A percentile compares a stretch with the other conserved stretches of the same genome.
Conservation (phyloP, 2,888 invertebrate genomes). For the Thymelicus lineola region DNA sequence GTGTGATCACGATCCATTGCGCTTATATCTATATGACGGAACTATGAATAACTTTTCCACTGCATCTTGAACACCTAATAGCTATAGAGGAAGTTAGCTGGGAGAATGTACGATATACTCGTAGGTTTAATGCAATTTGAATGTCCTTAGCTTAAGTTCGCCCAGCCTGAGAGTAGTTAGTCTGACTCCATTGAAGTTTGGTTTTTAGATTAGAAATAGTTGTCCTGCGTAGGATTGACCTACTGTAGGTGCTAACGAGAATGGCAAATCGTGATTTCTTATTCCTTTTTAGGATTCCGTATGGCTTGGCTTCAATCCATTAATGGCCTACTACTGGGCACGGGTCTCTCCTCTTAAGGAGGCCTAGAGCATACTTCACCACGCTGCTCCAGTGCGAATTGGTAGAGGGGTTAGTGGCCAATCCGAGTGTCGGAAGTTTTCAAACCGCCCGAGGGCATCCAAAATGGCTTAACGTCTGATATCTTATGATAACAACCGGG, state of each 20-base stretch:
- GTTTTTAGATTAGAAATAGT: neutral
- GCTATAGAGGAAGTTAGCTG: neutral
- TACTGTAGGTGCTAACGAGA: neutral
- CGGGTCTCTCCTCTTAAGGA: too few relatives aligned
- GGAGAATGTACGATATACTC: neutral
- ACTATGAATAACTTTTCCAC: constrained; percentile 5
- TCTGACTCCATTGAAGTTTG: neutral
- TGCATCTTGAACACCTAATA: constrained; percentile 8
- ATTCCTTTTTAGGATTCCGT: neutral
- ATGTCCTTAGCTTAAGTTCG: too few relatives aligned
- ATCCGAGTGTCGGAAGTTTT: too few relatives aligned
- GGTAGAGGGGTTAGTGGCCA: too few relatives aligned
- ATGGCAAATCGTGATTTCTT: neutral
- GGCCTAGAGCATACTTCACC: too few relatives aligned
- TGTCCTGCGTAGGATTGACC: constrained; percentile 2
- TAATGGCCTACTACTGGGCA: too few relatives aligned
- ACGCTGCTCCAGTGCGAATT: too few relatives aligned
- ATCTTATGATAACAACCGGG: too few relatives aligned
- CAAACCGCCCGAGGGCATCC: too few relatives aligned
- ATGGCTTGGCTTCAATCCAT: too few relatives aligned
- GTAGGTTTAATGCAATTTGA: neutral
- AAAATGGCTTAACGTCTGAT: too few relatives aligned
- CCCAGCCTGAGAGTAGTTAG: too few relatives aligned
- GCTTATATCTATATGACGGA: neutral
- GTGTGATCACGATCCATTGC: neutral